Conservation (phyloP, 1,140 invertebrate species). For the Drosophila miranda region DNA sequence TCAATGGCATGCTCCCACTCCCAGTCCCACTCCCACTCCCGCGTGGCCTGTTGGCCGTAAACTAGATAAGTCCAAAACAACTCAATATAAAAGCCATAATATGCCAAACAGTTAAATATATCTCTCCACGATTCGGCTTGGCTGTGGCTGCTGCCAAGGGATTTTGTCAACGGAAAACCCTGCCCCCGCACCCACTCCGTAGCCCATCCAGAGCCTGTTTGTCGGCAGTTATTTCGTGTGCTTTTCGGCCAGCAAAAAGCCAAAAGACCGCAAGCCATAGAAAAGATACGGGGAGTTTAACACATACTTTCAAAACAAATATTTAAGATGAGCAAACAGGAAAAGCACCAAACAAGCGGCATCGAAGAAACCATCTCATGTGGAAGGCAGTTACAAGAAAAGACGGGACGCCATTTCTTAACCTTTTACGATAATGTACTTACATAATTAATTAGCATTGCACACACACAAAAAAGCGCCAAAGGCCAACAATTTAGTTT, state of each 20-base stretch:
- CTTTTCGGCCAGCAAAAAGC: slow-evolving; percentile 45
- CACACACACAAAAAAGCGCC: too few relatives aligned
- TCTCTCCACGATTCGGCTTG: slow-evolving; percentile 20
- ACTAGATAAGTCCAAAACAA: slow-evolving; percentile 81
- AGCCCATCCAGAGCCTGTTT: slow-evolving; percentile 28
- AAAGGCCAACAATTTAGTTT: too few relatives aligned
- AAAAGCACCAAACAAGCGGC: background rate
- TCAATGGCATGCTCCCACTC: too few relatives aligned
- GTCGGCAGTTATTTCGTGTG: slow-evolving; percentile 53
- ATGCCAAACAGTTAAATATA: slow-evolving; percentile 70
- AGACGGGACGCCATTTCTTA: too few relatives aligned
- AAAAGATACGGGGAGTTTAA: slow-evolving; percentile 43
- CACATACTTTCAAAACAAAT: slow-evolving; percentile 73
- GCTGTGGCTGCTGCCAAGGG: slow-evolving; percentile 27
- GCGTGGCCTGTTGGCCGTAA: slow-evolving; percentile 46
- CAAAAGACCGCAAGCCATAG: slow-evolving; percentile 40
- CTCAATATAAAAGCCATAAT: slow-evolving; percentile 81
- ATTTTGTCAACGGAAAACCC: slow-evolving; percentile 52
- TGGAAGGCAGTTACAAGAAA: background rate
- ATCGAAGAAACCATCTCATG: slow-evolving; percentile 7
- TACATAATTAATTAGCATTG: too few relatives aligned
- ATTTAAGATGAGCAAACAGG: slow-evolving; percentile 61
- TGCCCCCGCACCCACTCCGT: slow-evolving; percentile 9
- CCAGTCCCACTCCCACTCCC: too few relatives aligned
- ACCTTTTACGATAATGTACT: too few relatives aligned